Evolutionary conservation across 2,113 vertebrate species (phyloP), one percentile per base, ranked within the genome.

Genomic region (Stegastes partitus): DNA sequence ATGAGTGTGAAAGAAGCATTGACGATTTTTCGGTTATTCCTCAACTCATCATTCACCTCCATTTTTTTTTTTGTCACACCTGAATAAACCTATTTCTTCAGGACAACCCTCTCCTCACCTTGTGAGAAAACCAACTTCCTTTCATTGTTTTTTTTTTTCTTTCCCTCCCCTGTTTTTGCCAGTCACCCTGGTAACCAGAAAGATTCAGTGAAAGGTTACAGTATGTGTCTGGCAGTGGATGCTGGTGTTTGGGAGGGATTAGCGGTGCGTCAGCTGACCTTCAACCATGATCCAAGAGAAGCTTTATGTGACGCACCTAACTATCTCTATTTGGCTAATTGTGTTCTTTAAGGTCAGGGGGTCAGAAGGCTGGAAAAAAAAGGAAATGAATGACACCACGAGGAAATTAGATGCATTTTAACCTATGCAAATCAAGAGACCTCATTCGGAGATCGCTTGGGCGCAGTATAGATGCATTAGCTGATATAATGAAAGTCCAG

Each of bases 101-200:
- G 49, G 22, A 51, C 37, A 65, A 42, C 31, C 22, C 39, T 65
- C 39, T 70, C 21, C 11, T 56, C 45, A 55, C 56, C 63, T 59
- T 75, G 39, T 65, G n/a, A 75, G 42, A 21, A 37, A 72, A 44
- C 31, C 39, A 67, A 68, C 45, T 61, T 78, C 50, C 12, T 21
- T 66, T 11, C 25, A 65, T 54, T 31, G 11, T 62, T 45, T 14
- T 51, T 42, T 11, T 63, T 49, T 12, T 2, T 1, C 16, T 63
- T 49, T 12, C 1, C 1, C 16, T 14, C 1, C 47, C 64, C 9
- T 87, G 72, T 89, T 91, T 8, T 75, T 72, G 39, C 55, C 37
- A 25, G 28, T 90, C 49, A n/a, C 73, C 26, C 22, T 81, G 70
- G 89, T 74, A 71, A 92, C 82, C 59, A 68, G 18, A 64, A 58